Evolutionary conservation across 2,888 invertebrate genomes (phyloP).

Genomic region (Amphipyra berbera): DNA sequence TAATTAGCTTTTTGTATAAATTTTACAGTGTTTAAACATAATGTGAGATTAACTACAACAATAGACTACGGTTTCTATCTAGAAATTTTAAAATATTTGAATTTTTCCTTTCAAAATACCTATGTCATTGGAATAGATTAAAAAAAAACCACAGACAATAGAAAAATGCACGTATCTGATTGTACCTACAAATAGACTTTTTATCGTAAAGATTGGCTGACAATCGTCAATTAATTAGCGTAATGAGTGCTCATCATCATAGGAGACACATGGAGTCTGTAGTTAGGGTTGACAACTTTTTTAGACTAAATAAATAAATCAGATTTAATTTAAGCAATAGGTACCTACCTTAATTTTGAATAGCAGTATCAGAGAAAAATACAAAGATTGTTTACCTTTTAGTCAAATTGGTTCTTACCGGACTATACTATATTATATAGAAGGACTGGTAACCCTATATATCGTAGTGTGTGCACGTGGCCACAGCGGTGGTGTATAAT

Average conservation of each 20-base stretch:
- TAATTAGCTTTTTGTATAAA: not conserved
- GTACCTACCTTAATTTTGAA: no score
- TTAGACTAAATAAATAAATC: no score
- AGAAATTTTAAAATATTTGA: not conserved
- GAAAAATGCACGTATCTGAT: not conserved
- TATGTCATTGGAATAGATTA: no score
- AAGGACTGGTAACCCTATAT: no score
- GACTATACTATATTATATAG: no score
- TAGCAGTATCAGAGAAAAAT: no score
- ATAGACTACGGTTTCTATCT: no score
- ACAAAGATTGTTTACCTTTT: no score
- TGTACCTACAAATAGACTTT: constrained; percentile 5
- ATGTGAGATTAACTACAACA: not conserved
- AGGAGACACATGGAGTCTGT: constrained; percentile 7
- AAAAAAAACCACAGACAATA: no score
- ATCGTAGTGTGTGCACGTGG: constrained; percentile 29
- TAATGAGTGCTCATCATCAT: constrained; percentile 4
- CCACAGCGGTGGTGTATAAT: constrained; percentile 34
- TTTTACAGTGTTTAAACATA: not conserved
- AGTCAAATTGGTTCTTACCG: no score
- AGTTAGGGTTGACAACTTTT: not conserved
- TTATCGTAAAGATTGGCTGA: constrained; percentile 16
- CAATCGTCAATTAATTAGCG: constrained; percentile 31
- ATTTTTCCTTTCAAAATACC: not conserved
- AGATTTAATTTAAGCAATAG: no score